phyloP scores from a whole-genome alignment of 2,888 invertebrate genomes.

The Scaptomyza parva region DNA sequence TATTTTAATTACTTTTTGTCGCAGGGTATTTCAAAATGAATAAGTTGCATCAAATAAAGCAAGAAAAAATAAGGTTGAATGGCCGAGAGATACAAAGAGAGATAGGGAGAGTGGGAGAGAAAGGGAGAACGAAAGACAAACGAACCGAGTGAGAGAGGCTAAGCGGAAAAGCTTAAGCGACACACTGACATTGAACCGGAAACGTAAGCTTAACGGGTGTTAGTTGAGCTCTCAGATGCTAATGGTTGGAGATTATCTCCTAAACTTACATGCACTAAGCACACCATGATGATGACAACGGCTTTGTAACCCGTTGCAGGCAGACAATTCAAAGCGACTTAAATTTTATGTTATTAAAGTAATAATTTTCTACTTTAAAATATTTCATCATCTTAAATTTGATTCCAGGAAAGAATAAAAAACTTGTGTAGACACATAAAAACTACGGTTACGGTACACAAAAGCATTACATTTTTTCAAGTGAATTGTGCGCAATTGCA shows the following conservation, averaged over 20 bases:
- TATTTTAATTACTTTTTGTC: neutral
- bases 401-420: neutral
- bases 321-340: neutral
- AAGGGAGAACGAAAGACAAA: neutral
- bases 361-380: too few species aligned
- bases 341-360: neutral
- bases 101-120: neutral
- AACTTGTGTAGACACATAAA: neutral
- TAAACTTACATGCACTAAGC: conserved; percentile 7
- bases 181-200: conserved; percentile 4
- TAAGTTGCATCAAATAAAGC: conserved; percentile 22
- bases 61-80: conserved; percentile 19
- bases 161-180: conserved; percentile 4
- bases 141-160: too few species aligned
- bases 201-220: conserved; percentile 15
- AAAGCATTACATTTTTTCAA: neutral
- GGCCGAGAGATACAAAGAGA: neutral
- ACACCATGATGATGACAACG: neutral
- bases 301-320: neutral
- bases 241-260: conserved; percentile 47
- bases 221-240: conserved; percentile 41
- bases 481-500: neutral
- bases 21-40: conserved; percentile 24
- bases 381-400: too few species aligned
- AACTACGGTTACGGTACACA: neutral